Conservation (phyloP, 2,113 vertebrate genomes). For the Euleptes europaea region DNA sequence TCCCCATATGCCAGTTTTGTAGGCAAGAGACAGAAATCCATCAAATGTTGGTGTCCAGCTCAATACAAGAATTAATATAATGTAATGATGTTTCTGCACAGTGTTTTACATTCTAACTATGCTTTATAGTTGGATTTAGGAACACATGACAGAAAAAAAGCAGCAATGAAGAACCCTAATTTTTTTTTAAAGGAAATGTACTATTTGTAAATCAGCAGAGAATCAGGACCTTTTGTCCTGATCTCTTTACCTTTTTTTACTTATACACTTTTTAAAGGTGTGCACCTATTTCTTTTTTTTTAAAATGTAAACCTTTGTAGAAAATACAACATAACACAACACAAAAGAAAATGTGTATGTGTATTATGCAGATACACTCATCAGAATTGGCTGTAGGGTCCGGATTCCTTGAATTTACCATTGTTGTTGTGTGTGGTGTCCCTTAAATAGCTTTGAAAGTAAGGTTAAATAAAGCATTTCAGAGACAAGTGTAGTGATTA, state of each 20-base stretch:
- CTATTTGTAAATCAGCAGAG: not conserved
- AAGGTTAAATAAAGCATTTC: conserved; percentile 25
- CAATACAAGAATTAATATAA: conserved; percentile 27
- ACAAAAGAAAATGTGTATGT: not conserved
- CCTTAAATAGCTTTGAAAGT: conserved; percentile 24
- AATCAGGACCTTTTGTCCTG: not conserved
- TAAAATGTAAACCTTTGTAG: too few relatives aligned
- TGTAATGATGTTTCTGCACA: conserved; percentile 18
- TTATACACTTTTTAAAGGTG: not conserved
- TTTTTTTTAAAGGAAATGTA: not conserved
- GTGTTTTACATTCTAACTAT: not conserved
- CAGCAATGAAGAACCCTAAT: not conserved
- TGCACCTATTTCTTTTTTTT: not conserved
- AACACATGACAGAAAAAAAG: not conserved
- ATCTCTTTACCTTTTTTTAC: not conserved
- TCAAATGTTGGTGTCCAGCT: conserved; percentile 16
- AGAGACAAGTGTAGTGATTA: conserved; percentile 12
- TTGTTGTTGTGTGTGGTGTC: not conserved
- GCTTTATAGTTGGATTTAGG: not conserved
- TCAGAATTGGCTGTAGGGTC: not conserved
- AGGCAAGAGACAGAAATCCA: conserved; percentile 23
- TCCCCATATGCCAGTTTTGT: conserved; percentile 29
- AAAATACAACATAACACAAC: not conserved
- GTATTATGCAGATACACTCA: too few relatives aligned
- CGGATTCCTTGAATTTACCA: not conserved